Percentiles rank a stretch among this genome's conserved stretches.
Conservation (phyloP, 2,888 invertebrate genomes). For the Drosophila rubida region DNA sequence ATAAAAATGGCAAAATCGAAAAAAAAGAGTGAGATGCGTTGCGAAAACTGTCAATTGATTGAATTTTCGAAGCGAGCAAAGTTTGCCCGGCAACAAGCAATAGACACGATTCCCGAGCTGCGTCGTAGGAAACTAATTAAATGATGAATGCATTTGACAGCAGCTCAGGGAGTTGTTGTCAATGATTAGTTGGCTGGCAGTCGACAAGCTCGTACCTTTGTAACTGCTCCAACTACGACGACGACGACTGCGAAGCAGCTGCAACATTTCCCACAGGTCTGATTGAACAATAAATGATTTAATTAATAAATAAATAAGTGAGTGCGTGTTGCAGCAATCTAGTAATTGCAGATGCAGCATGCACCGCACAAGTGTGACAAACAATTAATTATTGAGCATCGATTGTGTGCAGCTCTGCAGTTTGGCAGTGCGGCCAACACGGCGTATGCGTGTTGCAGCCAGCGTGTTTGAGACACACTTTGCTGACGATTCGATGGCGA, state of each 20-base stretch:
- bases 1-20: background rate
- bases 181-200: conserved; percentile 41
- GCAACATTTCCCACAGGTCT: conserved; percentile 69
- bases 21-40: background rate
- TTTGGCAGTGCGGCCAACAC: conserved; percentile 29
- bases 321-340: conserved; percentile 29
- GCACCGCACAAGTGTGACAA: conserved; percentile 64
- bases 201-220: conserved; percentile 1
- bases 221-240: background rate
- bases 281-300: conserved; percentile 77
- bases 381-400: conserved; percentile 56
- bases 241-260: conserved; percentile 30
- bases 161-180: conserved; percentile 51
- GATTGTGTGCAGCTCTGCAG: conserved; percentile 29
- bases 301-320: conserved; percentile 79
- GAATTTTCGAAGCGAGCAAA: background rate
- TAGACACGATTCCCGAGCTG: conserved; percentile 50
- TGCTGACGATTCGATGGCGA: conserved; percentile 25
- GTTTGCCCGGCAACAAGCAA: conserved; percentile 15
- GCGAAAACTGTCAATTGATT: conserved; percentile 53
- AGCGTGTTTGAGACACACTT: conserved; percentile 41
- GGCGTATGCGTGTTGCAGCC: conserved; percentile 51
- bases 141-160: conserved; percentile 68
- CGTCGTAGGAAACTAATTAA: conserved; percentile 66
- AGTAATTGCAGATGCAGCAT: conserved; percentile 56